A percentile compares a stretch with the other conserved stretches of the same genome.
phyloP scores from a whole-genome alignment of 2,888 invertebrate genomes.

The Aspidiotus destructor region DNA sequence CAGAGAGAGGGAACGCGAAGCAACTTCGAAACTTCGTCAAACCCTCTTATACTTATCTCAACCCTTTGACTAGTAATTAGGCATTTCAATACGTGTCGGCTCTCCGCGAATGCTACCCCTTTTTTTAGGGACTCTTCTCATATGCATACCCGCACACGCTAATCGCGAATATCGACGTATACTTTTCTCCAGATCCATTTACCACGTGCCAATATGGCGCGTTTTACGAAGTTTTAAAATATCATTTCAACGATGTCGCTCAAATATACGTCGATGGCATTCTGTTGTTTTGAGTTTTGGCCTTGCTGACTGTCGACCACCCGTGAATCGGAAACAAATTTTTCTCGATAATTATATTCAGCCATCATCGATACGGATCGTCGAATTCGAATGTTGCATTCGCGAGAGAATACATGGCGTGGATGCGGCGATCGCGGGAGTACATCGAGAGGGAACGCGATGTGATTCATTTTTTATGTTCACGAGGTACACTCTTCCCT shows the following conservation, averaged over 20 bases:
- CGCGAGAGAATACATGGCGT: not conserved
- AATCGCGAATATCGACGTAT: not conserved
- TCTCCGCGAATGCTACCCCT: conserved; percentile 7
- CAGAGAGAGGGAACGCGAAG: conserved; percentile 28
- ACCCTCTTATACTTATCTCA: conserved; percentile 29
- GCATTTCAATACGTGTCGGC: conserved; percentile 30
- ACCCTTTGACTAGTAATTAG: conserved; percentile 33
- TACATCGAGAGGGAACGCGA: too few relatives aligned
- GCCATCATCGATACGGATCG: not conserved
- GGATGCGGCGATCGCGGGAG: too few relatives aligned
- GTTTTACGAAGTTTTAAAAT: not conserved
- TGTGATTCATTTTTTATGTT: too few relatives aligned
- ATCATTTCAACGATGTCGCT: too few relatives aligned
- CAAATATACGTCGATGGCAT: not conserved
- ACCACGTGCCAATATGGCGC: not conserved
- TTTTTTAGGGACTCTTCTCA: not conserved
- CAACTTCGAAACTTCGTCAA: conserved; percentile 22
- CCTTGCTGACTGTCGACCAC: not conserved
- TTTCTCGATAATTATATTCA: conserved; percentile 1
- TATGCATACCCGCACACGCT: not conserved
- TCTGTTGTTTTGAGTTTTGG: not conserved
- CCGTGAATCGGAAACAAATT: conserved; percentile 2
- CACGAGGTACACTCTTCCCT: too few relatives aligned
- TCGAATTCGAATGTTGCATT: conserved; percentile 4
- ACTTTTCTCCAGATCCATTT: not conserved